Percentiles rank a stretch among this genome's conserved stretches.
phyloP scores from a whole-genome alignment of 1,140 invertebrate species.

The Calosoma granatense region DNA sequence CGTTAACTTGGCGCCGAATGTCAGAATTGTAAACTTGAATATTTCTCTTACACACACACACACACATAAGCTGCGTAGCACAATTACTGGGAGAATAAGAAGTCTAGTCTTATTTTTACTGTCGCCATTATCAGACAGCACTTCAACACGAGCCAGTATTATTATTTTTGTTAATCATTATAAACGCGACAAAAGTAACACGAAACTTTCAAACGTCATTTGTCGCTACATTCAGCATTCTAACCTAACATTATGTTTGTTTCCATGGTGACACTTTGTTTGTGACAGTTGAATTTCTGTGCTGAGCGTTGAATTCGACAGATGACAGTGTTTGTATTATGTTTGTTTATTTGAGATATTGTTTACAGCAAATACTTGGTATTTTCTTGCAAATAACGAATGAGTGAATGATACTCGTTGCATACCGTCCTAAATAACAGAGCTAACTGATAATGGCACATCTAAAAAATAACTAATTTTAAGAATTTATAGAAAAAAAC shows the following conservation, averaged over 20 bases:
- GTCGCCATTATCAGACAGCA: not conserved
- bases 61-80: not conserved
- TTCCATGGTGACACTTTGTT: no score
- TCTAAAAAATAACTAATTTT: not conserved
- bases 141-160: not conserved
- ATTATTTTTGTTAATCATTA: no score
- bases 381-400: no score
- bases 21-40: not conserved
- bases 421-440: not conserved
- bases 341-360: no score
- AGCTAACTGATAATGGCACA: not conserved
- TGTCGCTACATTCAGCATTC: not conserved
- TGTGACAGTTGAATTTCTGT: no score
- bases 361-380: no score
- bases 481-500: not conserved
- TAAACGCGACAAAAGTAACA: no score
- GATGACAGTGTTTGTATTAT: no score
- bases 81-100: not conserved
- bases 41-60: not conserved
- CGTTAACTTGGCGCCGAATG: not conserved
- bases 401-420: not conserved
- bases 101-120: constrained; percentile 7
- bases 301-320: no score
- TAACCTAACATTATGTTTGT: not conserved
- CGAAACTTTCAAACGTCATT: not conserved